Evolutionary conservation across 2,888 invertebrate genomes (phyloP).

Genomic region (Coenonympha glycerion): DNA sequence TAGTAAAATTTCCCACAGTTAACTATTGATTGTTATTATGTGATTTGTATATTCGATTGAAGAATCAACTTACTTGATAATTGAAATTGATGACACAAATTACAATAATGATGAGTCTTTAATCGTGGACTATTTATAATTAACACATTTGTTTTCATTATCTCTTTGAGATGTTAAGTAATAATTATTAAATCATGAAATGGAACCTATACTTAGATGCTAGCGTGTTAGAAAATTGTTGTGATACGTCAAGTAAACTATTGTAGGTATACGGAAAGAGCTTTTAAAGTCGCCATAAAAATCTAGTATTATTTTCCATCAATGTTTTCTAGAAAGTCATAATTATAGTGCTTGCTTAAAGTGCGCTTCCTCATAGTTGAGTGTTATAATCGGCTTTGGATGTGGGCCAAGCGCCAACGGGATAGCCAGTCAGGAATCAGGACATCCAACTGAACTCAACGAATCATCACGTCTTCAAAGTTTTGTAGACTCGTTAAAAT

Average conservation of each 20-base stretch:
- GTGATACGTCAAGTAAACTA: neutral
- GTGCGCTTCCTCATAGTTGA: constrained; percentile 50
- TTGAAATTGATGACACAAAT: constrained; percentile 3
- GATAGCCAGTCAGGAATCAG: constrained; percentile 1
- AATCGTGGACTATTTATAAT: neutral
- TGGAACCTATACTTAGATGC: neutral
- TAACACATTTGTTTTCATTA: neutral
- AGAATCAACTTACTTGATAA: constrained; percentile 4
- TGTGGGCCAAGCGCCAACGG: constrained; percentile 36
- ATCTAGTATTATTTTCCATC: neutral
- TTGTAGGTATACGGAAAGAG: neutral
- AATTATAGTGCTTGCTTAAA: constrained; percentile 7
- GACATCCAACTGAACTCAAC: constrained; percentile 3
- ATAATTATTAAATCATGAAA: neutral
- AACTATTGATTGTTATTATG: neutral
- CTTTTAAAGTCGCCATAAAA: neutral
- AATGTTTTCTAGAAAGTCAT: neutral
- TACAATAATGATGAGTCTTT: neutral
- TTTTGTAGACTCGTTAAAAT: neutral
- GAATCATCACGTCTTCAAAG: neutral
- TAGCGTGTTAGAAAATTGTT: neutral
- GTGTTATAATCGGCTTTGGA: constrained; percentile 47
- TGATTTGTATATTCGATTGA: neutral
- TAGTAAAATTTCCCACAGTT: neutral
- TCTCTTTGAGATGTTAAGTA: neutral